Conservation (phyloP, 1,140 invertebrate genomes). For the Papilio dardanus region DNA sequence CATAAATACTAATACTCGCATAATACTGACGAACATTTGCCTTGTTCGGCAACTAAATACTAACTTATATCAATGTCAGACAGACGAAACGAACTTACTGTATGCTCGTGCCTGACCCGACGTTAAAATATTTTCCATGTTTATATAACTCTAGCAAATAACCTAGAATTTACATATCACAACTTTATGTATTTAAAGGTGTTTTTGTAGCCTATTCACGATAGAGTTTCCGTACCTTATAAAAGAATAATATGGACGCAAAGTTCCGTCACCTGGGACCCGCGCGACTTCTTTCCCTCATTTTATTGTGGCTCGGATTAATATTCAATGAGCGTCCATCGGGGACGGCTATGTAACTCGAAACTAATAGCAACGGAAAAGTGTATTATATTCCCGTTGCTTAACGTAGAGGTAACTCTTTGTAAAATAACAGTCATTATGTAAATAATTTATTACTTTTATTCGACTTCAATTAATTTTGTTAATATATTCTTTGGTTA, state of each 20-base stretch:
- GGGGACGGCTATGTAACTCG: slow-evolving; percentile 23
- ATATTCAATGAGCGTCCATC: slow-evolving; percentile 32
- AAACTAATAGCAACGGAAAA: slow-evolving; percentile 21
- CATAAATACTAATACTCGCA: not conserved
- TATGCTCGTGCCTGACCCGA: not conserved
- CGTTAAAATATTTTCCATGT: not conserved
- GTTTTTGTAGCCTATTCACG: not conserved
- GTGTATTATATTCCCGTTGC: not conserved
- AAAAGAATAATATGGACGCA: slow-evolving; percentile 29
- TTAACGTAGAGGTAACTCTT: not conserved
- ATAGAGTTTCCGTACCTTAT: slow-evolving; percentile 23
- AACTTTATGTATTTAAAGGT: not conserved
- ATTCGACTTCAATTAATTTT: not conserved
- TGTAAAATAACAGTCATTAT: slow-evolving; percentile 5
- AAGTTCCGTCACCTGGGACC: slow-evolving; percentile 32
- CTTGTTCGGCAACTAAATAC: not conserved
- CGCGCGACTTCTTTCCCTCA: slow-evolving; percentile 29
- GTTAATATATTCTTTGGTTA: not conserved
- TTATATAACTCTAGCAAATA: not conserved
- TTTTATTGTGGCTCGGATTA: slow-evolving; percentile 31
- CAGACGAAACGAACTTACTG: not conserved
- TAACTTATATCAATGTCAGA: not conserved
- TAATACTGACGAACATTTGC: not conserved
- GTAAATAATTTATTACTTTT: too few species aligned
- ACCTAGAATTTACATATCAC: not conserved